Percentiles rank a stretch among this genome's conserved stretches.
These are phyloP conservation scores for Promerops cafer DNA, from an alignment of 2,113 vertebrate species.

Conservation along the genomic window DNA sequence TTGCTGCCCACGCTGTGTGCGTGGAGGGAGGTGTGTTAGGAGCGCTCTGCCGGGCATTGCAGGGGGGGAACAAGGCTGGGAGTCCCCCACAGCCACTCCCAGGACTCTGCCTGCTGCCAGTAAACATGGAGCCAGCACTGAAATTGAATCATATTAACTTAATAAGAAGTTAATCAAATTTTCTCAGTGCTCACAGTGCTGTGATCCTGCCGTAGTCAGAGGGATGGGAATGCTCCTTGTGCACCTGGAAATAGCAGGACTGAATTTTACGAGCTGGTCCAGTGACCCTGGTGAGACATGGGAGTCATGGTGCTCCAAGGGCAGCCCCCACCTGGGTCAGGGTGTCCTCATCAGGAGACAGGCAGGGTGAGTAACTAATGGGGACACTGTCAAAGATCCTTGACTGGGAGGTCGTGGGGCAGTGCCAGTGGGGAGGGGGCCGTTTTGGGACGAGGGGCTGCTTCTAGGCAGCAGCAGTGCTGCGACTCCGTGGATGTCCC, in stretches of 20 bases:
- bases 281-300: accelerated
- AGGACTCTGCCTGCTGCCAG: neutral
- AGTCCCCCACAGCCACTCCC: neutral
- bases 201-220: neutral
- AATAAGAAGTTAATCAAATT: neutral
- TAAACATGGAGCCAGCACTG: neutral
- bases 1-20: neutral
- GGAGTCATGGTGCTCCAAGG: neutral
- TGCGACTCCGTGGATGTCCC: accelerated
- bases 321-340: accelerated
- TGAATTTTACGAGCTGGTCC: accelerated
- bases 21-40: neutral
- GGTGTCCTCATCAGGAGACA: neutral
- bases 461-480: accelerated
- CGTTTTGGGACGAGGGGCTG: accelerated
- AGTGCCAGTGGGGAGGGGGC: neutral
- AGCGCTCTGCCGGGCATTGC: accelerated
- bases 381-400: accelerated
- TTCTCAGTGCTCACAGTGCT: accelerated
- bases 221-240: neutral
- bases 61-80: neutral
- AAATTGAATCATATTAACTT: neutral
- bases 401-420: neutral
- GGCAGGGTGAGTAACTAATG: neutral
- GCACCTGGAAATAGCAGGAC: neutral